Conservation (phyloP, 64 coral and sea anemone genomes). For the Orbicella faveolata region DNA sequence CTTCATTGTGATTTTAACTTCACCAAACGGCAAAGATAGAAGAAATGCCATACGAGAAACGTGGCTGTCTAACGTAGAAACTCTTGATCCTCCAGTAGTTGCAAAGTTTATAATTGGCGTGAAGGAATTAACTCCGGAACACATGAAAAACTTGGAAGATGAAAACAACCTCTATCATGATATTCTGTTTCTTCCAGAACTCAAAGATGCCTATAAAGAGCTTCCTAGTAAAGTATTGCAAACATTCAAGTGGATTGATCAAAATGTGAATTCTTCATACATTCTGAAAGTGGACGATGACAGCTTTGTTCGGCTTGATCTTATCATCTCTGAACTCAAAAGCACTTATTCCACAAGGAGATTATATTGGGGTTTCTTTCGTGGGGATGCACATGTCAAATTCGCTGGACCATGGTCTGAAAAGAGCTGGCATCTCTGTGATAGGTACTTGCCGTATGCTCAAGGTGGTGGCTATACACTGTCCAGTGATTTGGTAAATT, state of each 20-base stretch:
- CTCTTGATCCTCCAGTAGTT: slow-evolving; percentile 17
- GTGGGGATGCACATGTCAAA: slow-evolving; percentile 92
- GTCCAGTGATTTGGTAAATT: slow-evolving; percentile 66
- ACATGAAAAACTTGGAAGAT: slow-evolving; percentile 28
- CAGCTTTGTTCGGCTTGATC: slow-evolving; percentile 77
- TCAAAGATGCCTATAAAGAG: slow-evolving; percentile 85
- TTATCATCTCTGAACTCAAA: slow-evolving; percentile 65
- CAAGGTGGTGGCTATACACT: slow-evolving; percentile 91
- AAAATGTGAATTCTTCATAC: slow-evolving; percentile 70
- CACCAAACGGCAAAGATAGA: slow-evolving; percentile 75
- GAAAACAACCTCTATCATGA: slow-evolving; percentile 59
- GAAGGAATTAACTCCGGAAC: slow-evolving; percentile 34
- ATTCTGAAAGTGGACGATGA: slow-evolving; percentile 96
- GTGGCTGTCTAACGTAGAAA: slow-evolving; percentile 52
- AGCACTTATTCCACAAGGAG: neutral
- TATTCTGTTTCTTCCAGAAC: slow-evolving; percentile 70
- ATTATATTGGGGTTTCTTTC: slow-evolving; percentile 96
- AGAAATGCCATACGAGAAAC: slow-evolving; percentile 81
- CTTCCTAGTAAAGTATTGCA: slow-evolving; percentile 85
- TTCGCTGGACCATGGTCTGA: slow-evolving; percentile 84
- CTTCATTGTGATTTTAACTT: slow-evolving; percentile 70
- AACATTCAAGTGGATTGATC: slow-evolving; percentile 75
- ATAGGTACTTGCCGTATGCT: slow-evolving; percentile 93
- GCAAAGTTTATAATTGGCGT: slow-evolving; percentile 83
- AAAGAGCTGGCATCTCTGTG: slow-evolving; percentile 82